These are phyloP conservation scores for Piscicola geometra DNA, from an alignment of 2,888 invertebrate species.

Conservation along the genomic window DNA sequence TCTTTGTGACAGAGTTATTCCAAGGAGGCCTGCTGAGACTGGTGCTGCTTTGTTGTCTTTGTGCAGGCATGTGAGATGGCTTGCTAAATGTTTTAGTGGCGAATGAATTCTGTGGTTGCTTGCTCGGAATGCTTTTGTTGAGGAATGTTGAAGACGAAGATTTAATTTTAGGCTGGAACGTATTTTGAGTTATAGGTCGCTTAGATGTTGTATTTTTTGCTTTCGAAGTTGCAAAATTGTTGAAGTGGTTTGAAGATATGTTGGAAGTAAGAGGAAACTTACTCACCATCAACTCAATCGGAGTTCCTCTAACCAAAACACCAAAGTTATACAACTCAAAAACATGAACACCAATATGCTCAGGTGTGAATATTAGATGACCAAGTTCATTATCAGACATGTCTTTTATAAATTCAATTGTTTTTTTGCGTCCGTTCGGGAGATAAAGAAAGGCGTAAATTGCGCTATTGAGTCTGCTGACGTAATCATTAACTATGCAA, in stretches of 20 bases:
- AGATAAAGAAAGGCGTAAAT: background rate
- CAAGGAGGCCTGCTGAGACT: conserved; percentile 19
- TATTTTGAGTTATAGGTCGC: background rate
- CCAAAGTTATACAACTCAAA: conserved; percentile 7
- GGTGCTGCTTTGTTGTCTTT: background rate
- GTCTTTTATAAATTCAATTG: background rate
- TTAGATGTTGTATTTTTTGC: background rate
- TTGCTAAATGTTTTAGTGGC: background rate
- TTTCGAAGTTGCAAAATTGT: background rate
- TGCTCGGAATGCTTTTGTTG: background rate
- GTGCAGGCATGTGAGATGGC: background rate
- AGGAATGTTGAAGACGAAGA: background rate
- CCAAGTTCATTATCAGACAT: background rate
- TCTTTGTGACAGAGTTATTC: conserved; percentile 25
- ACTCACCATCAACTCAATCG: background rate
- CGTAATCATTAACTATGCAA: background rate
- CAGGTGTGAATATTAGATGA: conserved; percentile 5
- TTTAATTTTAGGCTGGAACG: background rate
- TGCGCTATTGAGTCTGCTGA: background rate
- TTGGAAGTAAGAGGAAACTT: background rate
- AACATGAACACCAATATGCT: background rate
- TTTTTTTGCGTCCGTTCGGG: conserved; percentile 13
- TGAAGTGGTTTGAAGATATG: background rate
- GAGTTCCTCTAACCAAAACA: background rate
- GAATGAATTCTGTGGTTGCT: background rate